Conservation (phyloP, 2,113 vertebrate genomes). For the Stegostoma tigrinum region DNA sequence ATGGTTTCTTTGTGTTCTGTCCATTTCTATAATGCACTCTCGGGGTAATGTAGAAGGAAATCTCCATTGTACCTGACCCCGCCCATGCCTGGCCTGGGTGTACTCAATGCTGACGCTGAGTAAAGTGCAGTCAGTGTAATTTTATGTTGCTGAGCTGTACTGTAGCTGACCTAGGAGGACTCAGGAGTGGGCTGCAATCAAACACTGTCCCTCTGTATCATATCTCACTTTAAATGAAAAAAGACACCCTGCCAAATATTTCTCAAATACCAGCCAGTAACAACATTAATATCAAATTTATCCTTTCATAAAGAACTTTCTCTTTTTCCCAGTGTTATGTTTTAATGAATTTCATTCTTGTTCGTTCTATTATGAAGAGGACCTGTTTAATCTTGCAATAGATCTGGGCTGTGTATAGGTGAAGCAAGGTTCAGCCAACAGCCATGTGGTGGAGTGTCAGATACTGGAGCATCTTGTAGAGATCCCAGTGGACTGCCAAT, state of each 20-base stretch:
- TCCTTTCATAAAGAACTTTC: conserved; percentile 2
- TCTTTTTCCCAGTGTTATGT: conserved; percentile 10
- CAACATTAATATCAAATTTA: conserved; percentile 24
- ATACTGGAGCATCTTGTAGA: not conserved
- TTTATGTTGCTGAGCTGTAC: not conserved
- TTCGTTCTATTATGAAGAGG: not conserved
- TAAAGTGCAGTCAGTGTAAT: not conserved
- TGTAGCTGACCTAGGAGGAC: not conserved
- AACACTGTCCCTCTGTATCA: not conserved
- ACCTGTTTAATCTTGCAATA: conserved; percentile 17
- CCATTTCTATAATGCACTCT: not conserved
- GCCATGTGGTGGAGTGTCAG: not conserved
- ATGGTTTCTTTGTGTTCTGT: not conserved
- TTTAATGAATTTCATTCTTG: conserved; percentile 24
- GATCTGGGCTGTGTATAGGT: not conserved
- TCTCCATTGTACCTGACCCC: not conserved
- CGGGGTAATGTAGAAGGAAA: not conserved
- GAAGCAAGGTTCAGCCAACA: not conserved
- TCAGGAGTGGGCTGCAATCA: not conserved
- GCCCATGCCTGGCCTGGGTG: not conserved
- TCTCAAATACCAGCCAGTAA: conserved; percentile 15
- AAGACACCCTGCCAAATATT: not conserved
- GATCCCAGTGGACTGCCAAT: not conserved
- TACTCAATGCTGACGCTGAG: not conserved
- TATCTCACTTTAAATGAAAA: conserved; percentile 7